Conservation (phyloP, 2,797 vertebrate species). For the Hippocampus kuda region DNA sequence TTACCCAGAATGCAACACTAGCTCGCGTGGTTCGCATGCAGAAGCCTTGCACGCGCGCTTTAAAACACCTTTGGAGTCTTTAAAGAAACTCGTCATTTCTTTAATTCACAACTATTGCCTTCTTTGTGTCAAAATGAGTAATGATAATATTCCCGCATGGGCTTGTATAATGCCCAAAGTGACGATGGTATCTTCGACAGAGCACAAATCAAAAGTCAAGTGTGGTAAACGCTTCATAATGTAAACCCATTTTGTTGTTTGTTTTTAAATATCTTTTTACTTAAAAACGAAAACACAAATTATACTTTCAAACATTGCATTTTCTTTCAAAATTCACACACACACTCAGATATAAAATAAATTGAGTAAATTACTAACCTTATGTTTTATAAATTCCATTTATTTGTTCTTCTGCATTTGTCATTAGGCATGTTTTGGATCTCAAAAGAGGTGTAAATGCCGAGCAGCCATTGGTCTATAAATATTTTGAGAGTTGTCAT, state of each 20-base stretch:
- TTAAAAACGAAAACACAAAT: background rate
- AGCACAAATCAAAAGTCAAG: background rate
- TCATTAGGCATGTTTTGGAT: no score
- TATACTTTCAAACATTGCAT: no score
- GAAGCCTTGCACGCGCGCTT: background rate
- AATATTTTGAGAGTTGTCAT: no score
- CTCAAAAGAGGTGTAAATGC: no score
- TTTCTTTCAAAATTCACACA: no score
- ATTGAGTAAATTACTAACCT: background rate
- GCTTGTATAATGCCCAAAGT: background rate
- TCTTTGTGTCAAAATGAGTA: background rate
- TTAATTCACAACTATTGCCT: background rate
- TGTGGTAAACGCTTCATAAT: background rate
- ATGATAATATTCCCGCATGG: background rate
- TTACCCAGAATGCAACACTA: conserved; percentile 38
- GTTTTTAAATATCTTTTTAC: background rate
- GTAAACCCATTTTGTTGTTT: background rate
- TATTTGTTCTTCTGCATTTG: no score
- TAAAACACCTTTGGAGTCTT: background rate
- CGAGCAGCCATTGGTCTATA: no score
- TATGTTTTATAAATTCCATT: background rate
- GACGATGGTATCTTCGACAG: background rate
- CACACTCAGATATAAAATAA: no score
- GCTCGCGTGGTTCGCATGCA: background rate
- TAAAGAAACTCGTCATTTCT: conserved; percentile 4